These are phyloP conservation scores for Orycteropus afer DNA, from an alignment of 2,113 vertebrate genomes.

Conservation along the genomic window DNA sequence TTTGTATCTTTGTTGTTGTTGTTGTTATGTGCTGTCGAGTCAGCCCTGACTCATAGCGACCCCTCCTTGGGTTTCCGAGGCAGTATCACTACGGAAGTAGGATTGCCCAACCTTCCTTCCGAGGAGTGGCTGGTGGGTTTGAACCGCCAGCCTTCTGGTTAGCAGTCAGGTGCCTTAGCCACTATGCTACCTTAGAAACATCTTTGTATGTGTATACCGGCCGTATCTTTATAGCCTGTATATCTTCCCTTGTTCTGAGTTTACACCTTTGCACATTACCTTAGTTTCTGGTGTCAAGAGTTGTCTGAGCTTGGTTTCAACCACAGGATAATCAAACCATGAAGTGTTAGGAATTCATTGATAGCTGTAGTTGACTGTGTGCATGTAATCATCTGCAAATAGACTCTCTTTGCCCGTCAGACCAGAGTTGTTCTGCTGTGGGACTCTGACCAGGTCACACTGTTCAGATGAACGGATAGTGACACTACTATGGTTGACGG, in stretches of 20 bases:
- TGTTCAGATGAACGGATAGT: neutral
- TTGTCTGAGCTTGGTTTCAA: conserved; percentile 47
- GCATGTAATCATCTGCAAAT: neutral
- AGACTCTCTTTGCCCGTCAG: conserved; percentile 41
- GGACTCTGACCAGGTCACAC: neutral
- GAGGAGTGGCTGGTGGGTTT: no score
- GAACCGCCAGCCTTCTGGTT: no score
- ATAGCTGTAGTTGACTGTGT: conserved; percentile 14
- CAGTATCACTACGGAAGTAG: no score
- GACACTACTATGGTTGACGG: neutral
- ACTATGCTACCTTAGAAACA: no score
- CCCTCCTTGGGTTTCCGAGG: no score
- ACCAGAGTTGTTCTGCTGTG: neutral
- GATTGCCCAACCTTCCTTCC: no score
- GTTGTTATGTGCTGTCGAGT: no score
- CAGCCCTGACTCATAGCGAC: no score
- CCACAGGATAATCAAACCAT: conserved; percentile 35
- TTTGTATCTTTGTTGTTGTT: conserved; percentile 44
- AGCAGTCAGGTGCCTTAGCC: no score
- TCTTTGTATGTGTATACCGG: no score
- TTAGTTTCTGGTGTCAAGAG: conserved; percentile 48
- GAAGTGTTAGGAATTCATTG: neutral
- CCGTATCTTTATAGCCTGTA: neutral
- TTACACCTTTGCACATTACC: neutral
- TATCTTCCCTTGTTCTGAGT: neutral